A percentile compares a stretch with the other conserved stretches of the same genome.
Conservation (phyloP, 2,113 vertebrate species). For the Neogobius melanostomus region DNA sequence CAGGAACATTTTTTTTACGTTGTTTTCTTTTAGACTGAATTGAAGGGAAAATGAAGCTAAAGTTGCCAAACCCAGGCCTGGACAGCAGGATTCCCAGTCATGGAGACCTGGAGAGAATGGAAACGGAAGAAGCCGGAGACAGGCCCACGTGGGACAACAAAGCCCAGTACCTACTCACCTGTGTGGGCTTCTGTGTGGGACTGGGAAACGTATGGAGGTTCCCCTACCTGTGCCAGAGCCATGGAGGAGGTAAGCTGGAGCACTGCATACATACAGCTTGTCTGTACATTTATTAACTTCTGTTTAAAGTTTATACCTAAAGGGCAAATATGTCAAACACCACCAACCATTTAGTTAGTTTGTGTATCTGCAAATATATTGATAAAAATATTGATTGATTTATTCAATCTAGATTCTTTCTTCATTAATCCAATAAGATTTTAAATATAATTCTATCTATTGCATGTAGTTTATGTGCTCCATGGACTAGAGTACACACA, state of each 20-base stretch:
- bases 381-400: too few relatives aligned
- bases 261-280: neutral
- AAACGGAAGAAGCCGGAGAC: conserved; percentile 80
- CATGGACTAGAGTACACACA: too few relatives aligned
- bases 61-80: conserved; percentile 87
- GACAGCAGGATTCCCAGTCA: conserved; percentile 85
- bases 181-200: conserved; percentile 95
- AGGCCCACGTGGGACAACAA: conserved; percentile 98
- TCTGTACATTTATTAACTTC: neutral
- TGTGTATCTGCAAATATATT: too few relatives aligned
- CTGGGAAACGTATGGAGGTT: conserved; percentile 98
- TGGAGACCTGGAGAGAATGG: conserved; percentile 79
- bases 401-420: too few relatives aligned
- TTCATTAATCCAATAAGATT: too few relatives aligned
- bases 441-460: too few relatives aligned
- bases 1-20: neutral
- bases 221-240: conserved; percentile 95
- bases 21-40: neutral
- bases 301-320: too few relatives aligned
- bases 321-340: too few relatives aligned
- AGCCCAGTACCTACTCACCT: conserved; percentile 95
- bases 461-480: too few relatives aligned
- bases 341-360: too few relatives aligned
- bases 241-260: conserved; percentile 88
- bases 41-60: conserved; percentile 73